A percentile compares a stretch with the other conserved stretches of the same genome.
These are phyloP conservation scores for Volucella zonaria DNA, from an alignment of 2,888 invertebrate genomes.

Conservation along the genomic window DNA sequence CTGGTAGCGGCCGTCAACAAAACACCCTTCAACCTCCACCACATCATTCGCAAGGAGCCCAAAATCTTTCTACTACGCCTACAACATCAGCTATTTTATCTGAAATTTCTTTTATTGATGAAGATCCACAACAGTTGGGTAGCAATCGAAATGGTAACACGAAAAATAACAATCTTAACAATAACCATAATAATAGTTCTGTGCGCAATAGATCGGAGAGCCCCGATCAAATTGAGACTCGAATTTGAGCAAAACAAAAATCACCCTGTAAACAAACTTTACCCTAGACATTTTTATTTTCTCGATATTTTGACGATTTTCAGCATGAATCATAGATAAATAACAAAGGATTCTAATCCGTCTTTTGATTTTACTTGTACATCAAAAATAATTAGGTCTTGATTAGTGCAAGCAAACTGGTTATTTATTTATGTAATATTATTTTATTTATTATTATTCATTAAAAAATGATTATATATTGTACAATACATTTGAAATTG, in stretches of 20 bases:
- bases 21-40: constrained; percentile 75
- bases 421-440: neutral
- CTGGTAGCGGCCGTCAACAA: constrained; percentile 76
- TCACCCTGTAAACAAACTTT: constrained; percentile 1
- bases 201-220: constrained; percentile 84
- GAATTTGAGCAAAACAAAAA: constrained; percentile 79
- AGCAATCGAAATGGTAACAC: constrained; percentile 80
- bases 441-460: neutral
- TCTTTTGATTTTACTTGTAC: constrained; percentile 17
- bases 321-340: neutral
- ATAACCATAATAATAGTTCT: constrained; percentile 84
- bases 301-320: neutral
- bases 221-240: constrained; percentile 84
- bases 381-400: constrained; percentile 9
- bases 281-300: constrained; percentile 21
- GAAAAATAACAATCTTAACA: constrained; percentile 83
- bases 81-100: constrained; percentile 82
- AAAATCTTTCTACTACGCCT: constrained; percentile 76
- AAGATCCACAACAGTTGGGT: constrained; percentile 82
- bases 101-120: constrained; percentile 89
- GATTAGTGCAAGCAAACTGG: neutral
- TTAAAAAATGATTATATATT: too few species aligned
- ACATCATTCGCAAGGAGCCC: constrained; percentile 74
- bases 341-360: constrained; percentile 9
- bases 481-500: too few species aligned